These are phyloP conservation scores for Pomacea maculata DNA, from an alignment of 1,140 invertebrate species.

Conservation along the genomic window DNA sequence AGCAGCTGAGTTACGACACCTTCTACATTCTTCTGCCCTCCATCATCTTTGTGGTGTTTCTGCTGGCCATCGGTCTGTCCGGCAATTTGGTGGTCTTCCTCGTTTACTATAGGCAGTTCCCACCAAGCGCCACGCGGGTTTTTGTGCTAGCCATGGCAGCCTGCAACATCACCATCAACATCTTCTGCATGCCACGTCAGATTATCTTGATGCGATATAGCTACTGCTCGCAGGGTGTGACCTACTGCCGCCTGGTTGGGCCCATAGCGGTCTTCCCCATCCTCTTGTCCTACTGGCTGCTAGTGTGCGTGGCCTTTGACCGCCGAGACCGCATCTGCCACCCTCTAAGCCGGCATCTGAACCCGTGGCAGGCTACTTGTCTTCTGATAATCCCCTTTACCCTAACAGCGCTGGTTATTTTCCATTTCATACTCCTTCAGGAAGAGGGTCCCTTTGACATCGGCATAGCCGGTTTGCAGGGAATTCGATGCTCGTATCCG, in stretches of 20 bases:
- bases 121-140: conserved; percentile 39
- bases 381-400: no score
- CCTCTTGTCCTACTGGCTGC: background rate
- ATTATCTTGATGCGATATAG: conserved; percentile 48
- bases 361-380: no score
- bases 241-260: no score
- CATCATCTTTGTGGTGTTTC: no score
- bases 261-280: no score
- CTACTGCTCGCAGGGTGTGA: background rate
- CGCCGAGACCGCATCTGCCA: background rate
- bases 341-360: background rate
- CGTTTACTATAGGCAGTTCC: conserved; percentile 43
- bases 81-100: conserved; percentile 44
- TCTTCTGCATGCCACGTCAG: conserved; percentile 51
- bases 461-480: no score
- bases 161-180: conserved; percentile 46
- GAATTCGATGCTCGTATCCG: no score
- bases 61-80: conserved; percentile 26
- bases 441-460: no score
- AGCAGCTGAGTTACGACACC: no score
- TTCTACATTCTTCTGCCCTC: no score
- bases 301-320: conserved; percentile 8
- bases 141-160: conserved; percentile 51
- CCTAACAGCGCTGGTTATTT: no score
- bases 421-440: no score